Conservation (phyloP, 2,797 vertebrate species). For the Bovichtus diacanthus region DNA sequence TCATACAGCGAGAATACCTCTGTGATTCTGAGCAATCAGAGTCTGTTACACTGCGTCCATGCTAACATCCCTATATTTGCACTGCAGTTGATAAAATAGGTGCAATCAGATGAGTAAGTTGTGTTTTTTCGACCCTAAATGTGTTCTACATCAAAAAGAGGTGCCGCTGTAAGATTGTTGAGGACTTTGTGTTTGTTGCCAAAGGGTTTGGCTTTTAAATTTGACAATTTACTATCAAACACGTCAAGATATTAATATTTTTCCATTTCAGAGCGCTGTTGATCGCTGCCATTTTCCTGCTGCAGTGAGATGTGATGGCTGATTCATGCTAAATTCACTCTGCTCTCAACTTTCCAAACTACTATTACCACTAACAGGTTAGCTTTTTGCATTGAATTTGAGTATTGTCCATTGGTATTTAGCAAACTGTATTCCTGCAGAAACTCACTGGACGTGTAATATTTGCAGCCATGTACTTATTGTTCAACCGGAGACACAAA, state of each 20-base stretch:
- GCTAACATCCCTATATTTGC: constrained; percentile 36
- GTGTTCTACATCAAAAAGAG: constrained; percentile 1
- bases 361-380: not conserved
- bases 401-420: not conserved
- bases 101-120: constrained; percentile 42
- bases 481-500: not conserved
- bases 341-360: constrained; percentile 2
- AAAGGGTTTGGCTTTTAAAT: not conserved
- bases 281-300: constrained; percentile 5
- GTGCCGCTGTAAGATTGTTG: not conserved
- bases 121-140: constrained; percentile 12
- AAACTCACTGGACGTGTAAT: not conserved
- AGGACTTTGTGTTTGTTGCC: not conserved
- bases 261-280: not conserved
- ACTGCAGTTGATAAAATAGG: constrained; percentile 33
- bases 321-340: not conserved
- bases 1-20: constrained; percentile 29
- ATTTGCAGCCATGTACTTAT: not conserved
- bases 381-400: constrained; percentile 4
- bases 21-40: constrained; percentile 39
- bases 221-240: not conserved
- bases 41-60: constrained; percentile 1
- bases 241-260: not conserved
- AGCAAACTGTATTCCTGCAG: not conserved
- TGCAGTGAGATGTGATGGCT: not conserved